These are phyloP conservation scores for Montipora foliosa DNA, from an alignment of 64 coral and sea anemone species.

Conservation along the genomic window DNA sequence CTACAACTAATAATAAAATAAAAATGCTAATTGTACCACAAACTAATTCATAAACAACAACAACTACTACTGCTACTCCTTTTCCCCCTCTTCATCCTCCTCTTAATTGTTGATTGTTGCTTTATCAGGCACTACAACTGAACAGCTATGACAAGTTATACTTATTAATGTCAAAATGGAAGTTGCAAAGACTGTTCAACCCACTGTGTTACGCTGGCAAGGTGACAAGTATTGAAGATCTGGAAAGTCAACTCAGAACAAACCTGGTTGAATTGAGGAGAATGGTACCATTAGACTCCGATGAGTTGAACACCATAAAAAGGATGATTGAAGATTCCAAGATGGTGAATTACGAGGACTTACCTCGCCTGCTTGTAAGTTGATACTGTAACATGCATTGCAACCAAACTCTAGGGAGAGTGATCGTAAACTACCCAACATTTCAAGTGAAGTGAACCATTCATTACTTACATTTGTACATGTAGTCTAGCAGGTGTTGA, in stretches of 20 bases:
- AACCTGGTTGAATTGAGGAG: background rate
- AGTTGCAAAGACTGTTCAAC: conserved; percentile 3
- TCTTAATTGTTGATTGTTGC: background rate
- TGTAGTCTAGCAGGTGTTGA: too few species aligned
- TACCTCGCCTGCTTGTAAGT: conserved; percentile 26
- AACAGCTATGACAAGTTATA: conserved; percentile 44
- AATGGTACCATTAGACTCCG: background rate
- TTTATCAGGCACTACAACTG: background rate
- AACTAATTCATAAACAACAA: too few species aligned
- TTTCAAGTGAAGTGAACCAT: too few species aligned
- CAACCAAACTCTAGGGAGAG: too few species aligned
- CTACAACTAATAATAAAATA: too few species aligned
- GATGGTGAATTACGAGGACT: conserved; percentile 31
- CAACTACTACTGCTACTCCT: too few species aligned
- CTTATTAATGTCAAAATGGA: conserved; percentile 44
- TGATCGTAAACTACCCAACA: too few species aligned
- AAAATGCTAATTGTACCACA: too few species aligned
- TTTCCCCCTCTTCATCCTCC: too few species aligned
- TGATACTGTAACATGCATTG: background rate
- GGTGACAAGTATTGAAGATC: conserved; percentile 22
- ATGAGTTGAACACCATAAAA: conserved; percentile 13
- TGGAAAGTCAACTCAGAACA: background rate
- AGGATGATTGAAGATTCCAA: conserved; percentile 42
- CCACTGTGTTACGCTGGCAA: background rate
- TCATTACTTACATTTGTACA: too few species aligned